Evolutionary conservation across 2,113 vertebrate species (phyloP), one percentile per base, ranked within the genome.

Genomic region (Illadopsis cleaveri): DNA sequence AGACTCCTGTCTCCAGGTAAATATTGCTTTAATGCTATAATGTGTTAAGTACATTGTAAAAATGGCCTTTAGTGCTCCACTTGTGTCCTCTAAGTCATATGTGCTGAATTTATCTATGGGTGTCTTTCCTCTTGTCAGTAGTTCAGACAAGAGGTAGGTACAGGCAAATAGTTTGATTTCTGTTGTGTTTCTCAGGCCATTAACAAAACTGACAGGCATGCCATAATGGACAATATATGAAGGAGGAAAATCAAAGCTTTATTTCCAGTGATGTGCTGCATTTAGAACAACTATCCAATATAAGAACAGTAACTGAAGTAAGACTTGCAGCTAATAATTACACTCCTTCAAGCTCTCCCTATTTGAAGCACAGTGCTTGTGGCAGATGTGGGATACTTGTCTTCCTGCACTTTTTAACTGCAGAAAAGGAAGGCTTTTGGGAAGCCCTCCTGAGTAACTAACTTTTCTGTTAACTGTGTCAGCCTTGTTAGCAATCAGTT

Each of bases 311-410:
- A 69, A 33, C 38, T 51, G 42, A 42, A 69, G 7, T 48, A 80
- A 58, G 35, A 72, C 25, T 15, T 60, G 48, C 22, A 84, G 80
- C 33, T 57, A 70, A 16, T 53, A 86, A 80, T 24, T 37, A n/a
- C 28, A 31, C 5, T 22, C 42, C 60, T 68, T 53, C 35, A 58
- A 69, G 27, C 33, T 60, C 56, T 73, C 56, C 38, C 56, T 47
- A 12, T 38, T 5, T 45, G 15, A 76, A 94, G 40, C 0, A 1
- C 31, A 50, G 33, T 0, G 0, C 19, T 45, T 66, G 53, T 2
- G 0, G 23, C 56, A 73, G 25, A 44, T 0, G 0, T 9, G 42
- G 54, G 35, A 62, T 10, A 77, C 22, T 18, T 0, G 0, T 22
- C 50, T 77, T 85, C 50, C 44, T 44, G 45, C 11, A n/a, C 14